phyloP scores from a whole-genome alignment of 2,888 invertebrate genomes.

The Megaustenia siamemsis region DNA sequence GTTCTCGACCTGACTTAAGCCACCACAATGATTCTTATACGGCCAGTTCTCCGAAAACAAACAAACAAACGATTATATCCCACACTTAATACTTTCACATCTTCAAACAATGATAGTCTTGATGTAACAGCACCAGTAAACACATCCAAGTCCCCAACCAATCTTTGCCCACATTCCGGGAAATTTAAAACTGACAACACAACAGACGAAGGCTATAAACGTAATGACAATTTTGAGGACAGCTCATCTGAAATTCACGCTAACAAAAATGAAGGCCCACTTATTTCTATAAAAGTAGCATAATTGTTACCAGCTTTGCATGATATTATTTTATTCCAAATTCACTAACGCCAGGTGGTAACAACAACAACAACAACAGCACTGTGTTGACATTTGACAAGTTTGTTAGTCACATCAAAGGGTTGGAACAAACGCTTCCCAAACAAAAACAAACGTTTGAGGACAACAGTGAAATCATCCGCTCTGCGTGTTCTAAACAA shows the following conservation, averaged over 20 bases:
- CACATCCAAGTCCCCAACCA: background rate
- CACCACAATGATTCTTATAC: background rate
- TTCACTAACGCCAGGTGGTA: background rate
- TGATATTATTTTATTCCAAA: background rate
- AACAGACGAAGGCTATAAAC: too few species aligned
- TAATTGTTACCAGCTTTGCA: background rate
- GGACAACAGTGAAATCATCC: constrained; percentile 64
- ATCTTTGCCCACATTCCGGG: background rate
- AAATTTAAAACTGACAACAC: background rate
- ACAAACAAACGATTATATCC: background rate
- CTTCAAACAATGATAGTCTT: background rate
- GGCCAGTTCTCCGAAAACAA: background rate
- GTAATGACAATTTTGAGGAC: background rate
- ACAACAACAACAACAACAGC: too few species aligned
- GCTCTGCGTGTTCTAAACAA: constrained; percentile 62
- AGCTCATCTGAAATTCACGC: background rate
- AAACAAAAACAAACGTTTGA: constrained; percentile 63
- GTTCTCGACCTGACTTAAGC: background rate
- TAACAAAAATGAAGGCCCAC: background rate
- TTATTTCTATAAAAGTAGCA: too few species aligned
- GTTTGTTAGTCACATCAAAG: background rate
- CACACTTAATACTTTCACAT: constrained; percentile 10
- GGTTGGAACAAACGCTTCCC: constrained; percentile 55
- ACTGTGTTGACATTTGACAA: constrained; percentile 12
- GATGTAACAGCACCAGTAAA: background rate